These are phyloP conservation scores for Chironomus riparius DNA, from an alignment of 2,888 invertebrate genomes.

Conservation along the genomic window DNA sequence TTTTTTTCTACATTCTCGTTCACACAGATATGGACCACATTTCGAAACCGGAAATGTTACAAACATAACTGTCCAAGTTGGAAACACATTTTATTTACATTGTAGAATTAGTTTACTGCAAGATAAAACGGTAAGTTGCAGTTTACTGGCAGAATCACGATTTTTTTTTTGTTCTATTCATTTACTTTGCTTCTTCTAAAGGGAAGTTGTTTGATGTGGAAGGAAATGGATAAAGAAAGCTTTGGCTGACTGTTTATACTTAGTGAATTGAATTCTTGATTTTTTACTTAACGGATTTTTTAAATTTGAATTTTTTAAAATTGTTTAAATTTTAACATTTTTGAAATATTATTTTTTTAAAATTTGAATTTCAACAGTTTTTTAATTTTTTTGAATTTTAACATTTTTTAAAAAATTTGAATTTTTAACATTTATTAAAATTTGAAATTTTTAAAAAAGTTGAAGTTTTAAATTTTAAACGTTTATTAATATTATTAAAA, in stretches of 20 bases:
- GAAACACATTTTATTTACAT: constrained; percentile 61
- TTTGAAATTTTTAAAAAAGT: too few species aligned
- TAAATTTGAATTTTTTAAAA: too few species aligned
- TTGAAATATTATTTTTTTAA: background rate
- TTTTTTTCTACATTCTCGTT: background rate
- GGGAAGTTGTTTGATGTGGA: too few species aligned
- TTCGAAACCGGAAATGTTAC: constrained; percentile 59
- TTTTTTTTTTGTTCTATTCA: background rate
- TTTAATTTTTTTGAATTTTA: background rate
- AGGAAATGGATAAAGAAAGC: too few species aligned
- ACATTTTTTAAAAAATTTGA: background rate
- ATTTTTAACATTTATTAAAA: too few species aligned
- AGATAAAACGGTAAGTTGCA: constrained; percentile 62
- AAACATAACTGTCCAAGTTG: constrained; percentile 64
- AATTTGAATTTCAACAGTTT: background rate
- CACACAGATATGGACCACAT: constrained; percentile 56
- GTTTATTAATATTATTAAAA: too few species aligned
- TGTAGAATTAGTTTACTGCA: constrained; percentile 65
- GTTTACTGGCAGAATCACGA: background rate
- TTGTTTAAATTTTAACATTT: too few species aligned
- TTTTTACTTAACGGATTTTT: too few species aligned
- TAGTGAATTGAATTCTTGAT: too few species aligned
- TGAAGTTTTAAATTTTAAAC: too few species aligned
- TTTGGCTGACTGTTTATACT: too few species aligned
- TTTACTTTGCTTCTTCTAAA: too few species aligned